Base-by-base conservation (phyloP, 2,888 invertebrate species). In the Cistogaster globosa region DNA sequence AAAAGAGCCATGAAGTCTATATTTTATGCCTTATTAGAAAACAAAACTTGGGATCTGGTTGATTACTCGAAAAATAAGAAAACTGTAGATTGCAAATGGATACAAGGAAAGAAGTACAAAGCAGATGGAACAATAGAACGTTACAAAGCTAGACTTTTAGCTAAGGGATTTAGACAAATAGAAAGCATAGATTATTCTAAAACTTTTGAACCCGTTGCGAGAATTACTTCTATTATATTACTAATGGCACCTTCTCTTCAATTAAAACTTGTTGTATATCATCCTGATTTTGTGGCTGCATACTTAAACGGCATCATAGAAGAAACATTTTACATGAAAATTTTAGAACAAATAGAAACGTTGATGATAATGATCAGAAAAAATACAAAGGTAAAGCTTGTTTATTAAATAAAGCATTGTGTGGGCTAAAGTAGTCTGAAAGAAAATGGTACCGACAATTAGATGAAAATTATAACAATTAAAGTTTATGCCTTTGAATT, bases 141-240 rank as follows among this genome's bases (percentile, higher is more conserved):
- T 11, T 72, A 72, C 38, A 72, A 72, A 9, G 74, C 63, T 26
- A 76, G 76, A 58, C 32, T 65, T 7, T 67, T 77, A 6, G 60
- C 68, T n/a, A 57, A 53, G 22, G 67, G 76, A 4, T 67, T 36
- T 48, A 60, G 2, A 26, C 26, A 26, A 26, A 26, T 26, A 26
- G 26, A 26, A 26, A 4, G 26, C 1, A 26, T 26, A 26, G 26
- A 26, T 26, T 26, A 26, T 26, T 26, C 26, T 26, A 4, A 26
- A 26, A 26, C 26, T 26, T 26, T 26, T 26, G 26, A 36, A 18
- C 36, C 62, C 9, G 62, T 60, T 14, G 60, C 60, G 16, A 60
- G 32, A 32, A 60, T 60, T 16, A 9, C 12, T 32, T 32, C 60
- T n/a, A 51, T 51, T 18, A 2, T 3, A 18, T 51, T n/a, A 51